phyloP scores from a whole-genome alignment of 2,888 invertebrate species.

The Elmis aenea region DNA sequence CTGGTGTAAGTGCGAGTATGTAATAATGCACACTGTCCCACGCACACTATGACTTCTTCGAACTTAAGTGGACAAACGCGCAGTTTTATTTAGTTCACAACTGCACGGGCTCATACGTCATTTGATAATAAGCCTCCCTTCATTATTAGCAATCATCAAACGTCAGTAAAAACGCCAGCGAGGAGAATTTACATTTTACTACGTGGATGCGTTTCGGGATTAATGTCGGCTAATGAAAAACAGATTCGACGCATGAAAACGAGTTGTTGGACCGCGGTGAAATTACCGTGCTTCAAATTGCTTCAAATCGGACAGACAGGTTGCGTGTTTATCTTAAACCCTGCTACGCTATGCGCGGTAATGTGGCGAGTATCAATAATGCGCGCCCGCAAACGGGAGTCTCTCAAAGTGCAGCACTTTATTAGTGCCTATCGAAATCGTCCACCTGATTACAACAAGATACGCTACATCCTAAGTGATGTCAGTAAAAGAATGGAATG shows the following conservation, averaged over 20 bases:
- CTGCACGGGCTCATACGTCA: conserved; percentile 3
- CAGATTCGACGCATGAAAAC: conserved; percentile 16
- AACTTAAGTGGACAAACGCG: conserved; percentile 17
- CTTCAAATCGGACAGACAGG: conserved; percentile 14
- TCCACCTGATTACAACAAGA: conserved; percentile 16
- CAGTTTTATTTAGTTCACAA: conserved; percentile 10
- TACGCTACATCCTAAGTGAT: conserved; percentile 13
- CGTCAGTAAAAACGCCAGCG: no score
- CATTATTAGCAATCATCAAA: no score
- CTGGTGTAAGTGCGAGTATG: conserved; percentile 12
- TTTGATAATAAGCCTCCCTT: conserved; percentile 7
- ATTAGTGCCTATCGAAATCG: no score
- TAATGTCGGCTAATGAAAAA: no score
- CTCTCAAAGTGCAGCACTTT: no score
- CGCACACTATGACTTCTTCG: conserved; percentile 24
- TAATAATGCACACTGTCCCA: conserved; percentile 13
- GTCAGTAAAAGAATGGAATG: no score
- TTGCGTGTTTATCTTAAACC: conserved; percentile 18
- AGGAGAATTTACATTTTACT: no score
- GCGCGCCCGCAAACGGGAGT: no score
- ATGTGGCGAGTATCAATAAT: no score
- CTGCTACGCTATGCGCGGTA: conserved; percentile 7
- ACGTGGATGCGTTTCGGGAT: no score
- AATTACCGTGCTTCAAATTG: conserved; percentile 16
- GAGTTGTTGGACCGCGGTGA: conserved; percentile 8